These are phyloP conservation scores for Etia nguti DNA, from an alignment of 2,113 vertebrate genomes.

Conservation along the genomic window DNA sequence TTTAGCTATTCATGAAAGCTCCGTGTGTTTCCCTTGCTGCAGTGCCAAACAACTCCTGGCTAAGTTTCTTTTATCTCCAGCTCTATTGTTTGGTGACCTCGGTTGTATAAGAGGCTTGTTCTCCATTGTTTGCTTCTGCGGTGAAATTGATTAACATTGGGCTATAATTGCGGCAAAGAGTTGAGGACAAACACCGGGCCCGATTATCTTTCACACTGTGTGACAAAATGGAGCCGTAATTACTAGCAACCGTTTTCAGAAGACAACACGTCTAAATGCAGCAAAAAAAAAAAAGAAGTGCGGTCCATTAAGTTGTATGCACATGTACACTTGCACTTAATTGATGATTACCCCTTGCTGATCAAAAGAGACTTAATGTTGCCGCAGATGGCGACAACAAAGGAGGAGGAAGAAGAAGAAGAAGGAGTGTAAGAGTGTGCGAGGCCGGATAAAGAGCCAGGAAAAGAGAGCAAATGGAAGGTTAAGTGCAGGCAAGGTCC, in stretches of 20 bases:
- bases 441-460: background rate
- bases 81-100: constrained; percentile 45
- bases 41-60: background rate
- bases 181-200: constrained; percentile 43
- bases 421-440: background rate
- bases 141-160: constrained; percentile 72
- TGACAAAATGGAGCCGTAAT: constrained; percentile 64
- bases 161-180: constrained; percentile 60
- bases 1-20: background rate
- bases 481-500: constrained; percentile 42
- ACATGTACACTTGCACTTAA: constrained; percentile 62
- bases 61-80: constrained; percentile 13
- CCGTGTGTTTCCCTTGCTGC: background rate
- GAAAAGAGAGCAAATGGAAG: constrained; percentile 21
- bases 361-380: constrained; percentile 43
- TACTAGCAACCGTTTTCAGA: constrained; percentile 60
- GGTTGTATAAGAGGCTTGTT: constrained; percentile 2
- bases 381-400: constrained; percentile 13
- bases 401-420: background rate
- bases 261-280: constrained; percentile 54
- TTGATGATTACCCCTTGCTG: constrained; percentile 50
- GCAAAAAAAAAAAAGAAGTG: constrained; percentile 19
- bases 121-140: constrained; percentile 50
- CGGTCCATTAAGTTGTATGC: constrained; percentile 43
- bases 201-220: constrained; percentile 53